Percentiles rank a stretch among this genome's conserved stretches.
These are phyloP conservation scores for Bambusicola thoracicus DNA, from an alignment of 2,113 vertebrate species.

Conservation along the genomic window DNA sequence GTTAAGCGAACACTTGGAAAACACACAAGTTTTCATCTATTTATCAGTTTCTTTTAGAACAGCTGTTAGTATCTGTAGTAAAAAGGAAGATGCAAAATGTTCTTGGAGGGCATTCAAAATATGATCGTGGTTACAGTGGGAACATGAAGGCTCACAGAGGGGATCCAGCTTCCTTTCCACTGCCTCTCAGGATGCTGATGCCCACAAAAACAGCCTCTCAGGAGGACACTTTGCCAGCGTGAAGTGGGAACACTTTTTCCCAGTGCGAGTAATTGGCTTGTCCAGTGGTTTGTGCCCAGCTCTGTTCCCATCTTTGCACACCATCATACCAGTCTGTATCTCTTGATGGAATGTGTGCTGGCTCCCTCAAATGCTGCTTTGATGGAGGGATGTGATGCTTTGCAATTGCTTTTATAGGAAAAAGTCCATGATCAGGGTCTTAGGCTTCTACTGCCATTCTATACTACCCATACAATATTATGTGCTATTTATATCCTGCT, in stretches of 20 bases:
- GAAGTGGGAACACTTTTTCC: not conserved
- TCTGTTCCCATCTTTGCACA: not conserved
- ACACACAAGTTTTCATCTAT: conserved; percentile 35
- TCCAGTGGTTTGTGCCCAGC: not conserved
- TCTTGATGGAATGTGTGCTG: not conserved
- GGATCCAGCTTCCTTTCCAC: not conserved
- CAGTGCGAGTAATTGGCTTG: not conserved
- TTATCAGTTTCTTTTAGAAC: conserved; percentile 66
- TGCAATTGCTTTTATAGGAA: not conserved
- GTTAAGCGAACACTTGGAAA: conserved; percentile 63
- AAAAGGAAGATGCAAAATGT: conserved; percentile 65
- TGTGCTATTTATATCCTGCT: not conserved
- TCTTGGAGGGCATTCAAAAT: conserved; percentile 54
- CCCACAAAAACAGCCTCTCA: not conserved
- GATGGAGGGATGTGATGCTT: not conserved
- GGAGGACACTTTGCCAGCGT: not conserved
- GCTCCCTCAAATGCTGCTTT: not conserved
- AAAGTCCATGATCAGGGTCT: rapidly evolving
- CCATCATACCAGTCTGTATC: not conserved
- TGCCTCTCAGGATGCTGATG: not conserved
- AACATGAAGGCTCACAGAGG: conserved; percentile 16
- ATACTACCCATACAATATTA: not conserved
- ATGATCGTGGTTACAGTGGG: conserved; percentile 32
- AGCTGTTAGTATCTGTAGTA: conserved; percentile 54
- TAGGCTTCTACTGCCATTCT: not conserved